Evolutionary conservation across 2,797 vertebrate species (phyloP), one percentile per base, ranked within the genome.

Genomic region (Hoplostethus mediterraneus): DNA sequence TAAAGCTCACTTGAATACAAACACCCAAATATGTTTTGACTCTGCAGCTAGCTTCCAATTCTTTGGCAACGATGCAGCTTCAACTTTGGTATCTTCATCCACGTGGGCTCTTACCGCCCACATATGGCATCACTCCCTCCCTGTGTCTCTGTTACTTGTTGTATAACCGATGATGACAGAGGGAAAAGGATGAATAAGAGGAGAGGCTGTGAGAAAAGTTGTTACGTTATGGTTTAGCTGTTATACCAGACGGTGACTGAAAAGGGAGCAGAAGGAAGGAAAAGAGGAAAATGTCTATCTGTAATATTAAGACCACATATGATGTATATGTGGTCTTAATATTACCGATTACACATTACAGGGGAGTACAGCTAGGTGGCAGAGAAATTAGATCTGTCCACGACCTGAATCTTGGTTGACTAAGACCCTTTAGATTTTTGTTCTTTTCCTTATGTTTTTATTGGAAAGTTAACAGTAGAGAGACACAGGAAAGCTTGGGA

Each of bases 131-230:
- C 73, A 63, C 84, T 87, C 73, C 68, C 84, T 82, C 75, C 71
- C 83, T 81, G 82, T 85, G 85, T 73, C 74, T 75, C 63, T 9
- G 47, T n/a, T 70, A 56, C 64, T 75, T 75, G 82, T 92, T 92
- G 88, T 83, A 77, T 90, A 92, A 91, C 80, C 40, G 71, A 63
- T 71, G 82, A 84, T 80, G 86, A 74, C 59, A 59, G 73, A 75
- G 82, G 73, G 63, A 83, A 68, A 75, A 58, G 66, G 75, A 69
- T 73, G 63, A 63, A 76, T 67, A n/a, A 53, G 79, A 72, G 62
- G 67, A 71, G 80, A 67, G 60, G 74, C 17, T 14, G 13, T 14
- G n/a, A 49, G 47, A 49, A 82, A 80, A 84, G 88, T 89, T 86
- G 77, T 21, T 21, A 21, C 21, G 21, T 21, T 21, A 21, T 21